Conservation (phyloP, 2,113 vertebrate species). For the Oreotrochilus melanogaster region DNA sequence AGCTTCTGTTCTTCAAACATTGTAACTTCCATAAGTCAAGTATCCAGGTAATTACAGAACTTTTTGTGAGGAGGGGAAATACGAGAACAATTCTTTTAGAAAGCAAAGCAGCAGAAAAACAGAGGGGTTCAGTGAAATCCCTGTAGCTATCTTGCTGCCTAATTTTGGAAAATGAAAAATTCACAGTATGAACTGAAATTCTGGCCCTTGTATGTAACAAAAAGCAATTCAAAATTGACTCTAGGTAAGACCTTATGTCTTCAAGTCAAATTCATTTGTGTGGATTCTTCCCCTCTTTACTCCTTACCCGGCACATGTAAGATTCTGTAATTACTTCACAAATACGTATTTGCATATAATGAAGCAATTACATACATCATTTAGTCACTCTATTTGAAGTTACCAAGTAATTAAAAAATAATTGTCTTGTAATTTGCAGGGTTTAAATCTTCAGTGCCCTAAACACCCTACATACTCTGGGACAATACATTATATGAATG, state of each 20-base stretch:
- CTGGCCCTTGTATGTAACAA: neutral
- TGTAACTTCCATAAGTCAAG: neutral
- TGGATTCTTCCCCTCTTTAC: neutral
- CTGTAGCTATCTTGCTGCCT: neutral
- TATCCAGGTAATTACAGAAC: neutral
- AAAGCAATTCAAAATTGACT: neutral
- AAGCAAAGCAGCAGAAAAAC: neutral
- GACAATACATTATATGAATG: neutral
- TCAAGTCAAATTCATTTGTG: neutral
- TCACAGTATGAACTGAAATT: neutral
- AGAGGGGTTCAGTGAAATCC: neutral
- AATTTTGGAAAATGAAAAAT: neutral
- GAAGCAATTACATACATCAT: slow-evolving; percentile 35
- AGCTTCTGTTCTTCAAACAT: neutral
- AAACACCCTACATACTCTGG: neutral
- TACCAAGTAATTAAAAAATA: slow-evolving; percentile 25
- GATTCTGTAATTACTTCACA: slow-evolving; percentile 36
- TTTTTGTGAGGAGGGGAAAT: neutral
- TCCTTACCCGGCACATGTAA: slow-evolving; percentile 9
- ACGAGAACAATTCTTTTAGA: neutral
- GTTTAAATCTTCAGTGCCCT: neutral
- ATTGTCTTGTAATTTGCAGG: slow-evolving; percentile 9
- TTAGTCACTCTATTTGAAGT: slow-evolving; percentile 31
- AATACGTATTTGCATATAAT: slow-evolving; percentile 49
- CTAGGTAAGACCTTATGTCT: neutral